Evolutionary conservation across 2,888 invertebrate species (phyloP).

Genomic region (Hemistola chrysoprasaria): DNA sequence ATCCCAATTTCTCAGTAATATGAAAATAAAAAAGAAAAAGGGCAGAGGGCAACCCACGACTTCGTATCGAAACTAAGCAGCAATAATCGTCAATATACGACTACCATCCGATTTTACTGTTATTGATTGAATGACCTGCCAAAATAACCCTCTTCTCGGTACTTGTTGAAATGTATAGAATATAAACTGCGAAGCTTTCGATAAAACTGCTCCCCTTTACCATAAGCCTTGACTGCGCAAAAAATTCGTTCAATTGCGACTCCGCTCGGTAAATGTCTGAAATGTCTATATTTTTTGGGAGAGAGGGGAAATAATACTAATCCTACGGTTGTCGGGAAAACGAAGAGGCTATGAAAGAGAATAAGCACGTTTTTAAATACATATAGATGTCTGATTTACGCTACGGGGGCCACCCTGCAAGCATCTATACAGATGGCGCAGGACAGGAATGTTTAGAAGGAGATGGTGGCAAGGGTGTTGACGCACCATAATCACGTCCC

Average conservation of each 20-base stretch:
- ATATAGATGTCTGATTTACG: no score
- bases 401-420: no score
- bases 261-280: slow-evolving; percentile 21
- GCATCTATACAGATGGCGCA: no score
- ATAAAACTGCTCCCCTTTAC: slow-evolving; percentile 27
- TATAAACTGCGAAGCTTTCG: slow-evolving; percentile 29
- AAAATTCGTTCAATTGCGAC: slow-evolving; percentile 24
- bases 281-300: slow-evolving; percentile 23
- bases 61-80: slow-evolving; percentile 13
- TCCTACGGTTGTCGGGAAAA: slow-evolving; percentile 10
- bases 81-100: slow-evolving; percentile 23
- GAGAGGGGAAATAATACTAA: slow-evolving; percentile 18
- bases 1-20: neutral
- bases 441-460: no score
- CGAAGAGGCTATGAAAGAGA: slow-evolving; percentile 7
- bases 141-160: slow-evolving; percentile 22
- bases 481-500: no score
- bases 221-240: slow-evolving; percentile 25
- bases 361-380: neutral
- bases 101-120: slow-evolving; percentile 30
- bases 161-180: slow-evolving; percentile 29
- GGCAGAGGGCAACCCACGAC: slow-evolving; percentile 9
- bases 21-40: slow-evolving; percentile 2
- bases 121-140: slow-evolving; percentile 31
- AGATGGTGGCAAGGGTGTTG: no score